Conservation (phyloP, 2,888 invertebrate species). For the Cheilosia soror region DNA sequence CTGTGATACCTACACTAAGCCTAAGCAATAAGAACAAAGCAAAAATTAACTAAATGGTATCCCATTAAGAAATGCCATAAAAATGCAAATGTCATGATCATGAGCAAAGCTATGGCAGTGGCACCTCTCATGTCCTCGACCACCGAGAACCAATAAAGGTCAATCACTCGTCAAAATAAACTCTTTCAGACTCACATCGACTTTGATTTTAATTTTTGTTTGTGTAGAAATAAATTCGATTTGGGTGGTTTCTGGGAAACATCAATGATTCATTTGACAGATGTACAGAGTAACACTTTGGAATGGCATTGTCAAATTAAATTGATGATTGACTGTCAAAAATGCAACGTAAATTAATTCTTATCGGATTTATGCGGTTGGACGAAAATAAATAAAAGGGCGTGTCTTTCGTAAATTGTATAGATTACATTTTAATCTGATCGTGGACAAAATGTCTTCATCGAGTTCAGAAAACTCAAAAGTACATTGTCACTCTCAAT, state of each 20-base stretch:
- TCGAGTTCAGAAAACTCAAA: too few relatives aligned
- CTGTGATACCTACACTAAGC: not conserved
- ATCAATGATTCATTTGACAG: conserved; percentile 24
- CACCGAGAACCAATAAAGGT: conserved; percentile 16
- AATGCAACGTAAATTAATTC: conserved; percentile 12
- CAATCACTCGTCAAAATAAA: conserved; percentile 30
- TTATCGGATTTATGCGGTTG: not conserved
- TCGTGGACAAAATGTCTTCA: too few relatives aligned
- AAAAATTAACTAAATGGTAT: conserved; percentile 14
- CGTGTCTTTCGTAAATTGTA: not conserved
- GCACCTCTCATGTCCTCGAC: not conserved
- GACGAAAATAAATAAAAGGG: not conserved
- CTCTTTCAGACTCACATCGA: not conserved
- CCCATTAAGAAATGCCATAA: conserved; percentile 35
- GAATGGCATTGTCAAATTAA: conserved; percentile 44
- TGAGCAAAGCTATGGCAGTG: conserved; percentile 1
- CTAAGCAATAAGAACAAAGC: not conserved
- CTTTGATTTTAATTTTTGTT: not conserved
- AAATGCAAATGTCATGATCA: conserved; percentile 37
- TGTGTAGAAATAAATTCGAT: not conserved
- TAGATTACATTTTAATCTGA: too few relatives aligned
- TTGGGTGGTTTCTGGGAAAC: not conserved
- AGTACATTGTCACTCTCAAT: too few relatives aligned
- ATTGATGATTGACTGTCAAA: conserved; percentile 33
- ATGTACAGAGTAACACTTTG: conserved; percentile 21